Base-by-base conservation (phyloP, 1,140 invertebrate species). In the Chymomyza costata region DNA sequence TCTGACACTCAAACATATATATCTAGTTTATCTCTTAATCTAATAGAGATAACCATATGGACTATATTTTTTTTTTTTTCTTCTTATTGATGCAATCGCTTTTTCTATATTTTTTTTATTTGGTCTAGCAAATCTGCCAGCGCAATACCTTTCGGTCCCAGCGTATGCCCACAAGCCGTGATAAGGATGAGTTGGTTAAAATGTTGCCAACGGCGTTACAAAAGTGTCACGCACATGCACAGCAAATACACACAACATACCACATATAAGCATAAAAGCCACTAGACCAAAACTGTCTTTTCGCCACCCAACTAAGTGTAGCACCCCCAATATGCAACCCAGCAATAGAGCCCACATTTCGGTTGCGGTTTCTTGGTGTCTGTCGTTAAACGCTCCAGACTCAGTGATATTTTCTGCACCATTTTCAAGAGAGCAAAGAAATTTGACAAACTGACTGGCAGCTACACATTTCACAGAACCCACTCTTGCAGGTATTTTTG, bases 361-460 rank as follows among this genome's bases (percentile, higher is more conserved):
- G 21, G 21, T 25, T 25, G 8, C 21, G 21, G 21, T 25, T 8
- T 25, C 21, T 3, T 25, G 17, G 39, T 19, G 37, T 35, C 17
- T 44, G 21, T 31, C 58, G 34, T 48, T 35, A 16, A 35, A 14
- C 30, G 18, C 44, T 14, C 21, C 34, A 25, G 8, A 25, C 44
- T 38, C 28, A 35, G 5, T 41, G 40, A 28, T 47, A 61, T 40
- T 61, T 34, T 67, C 45, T 59, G 56, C 50, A 67, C 46, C 41
- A 56, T 67, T 66, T 43, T 50, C 63, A 16, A 32, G 43, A 63
- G 45, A 38, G 50, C 56, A 49, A 70, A 52, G 67, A 65, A 70
- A 70, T 70, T 70, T 69, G 66, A 65, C 60, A 69, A 69, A 69
- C 65, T 70, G 66, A 64, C 30, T 43, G 32, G 64, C 61, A 60